Evolutionary conservation across 2,113 vertebrate genomes (phyloP).

Genomic region (Athene cunicularia): DNA sequence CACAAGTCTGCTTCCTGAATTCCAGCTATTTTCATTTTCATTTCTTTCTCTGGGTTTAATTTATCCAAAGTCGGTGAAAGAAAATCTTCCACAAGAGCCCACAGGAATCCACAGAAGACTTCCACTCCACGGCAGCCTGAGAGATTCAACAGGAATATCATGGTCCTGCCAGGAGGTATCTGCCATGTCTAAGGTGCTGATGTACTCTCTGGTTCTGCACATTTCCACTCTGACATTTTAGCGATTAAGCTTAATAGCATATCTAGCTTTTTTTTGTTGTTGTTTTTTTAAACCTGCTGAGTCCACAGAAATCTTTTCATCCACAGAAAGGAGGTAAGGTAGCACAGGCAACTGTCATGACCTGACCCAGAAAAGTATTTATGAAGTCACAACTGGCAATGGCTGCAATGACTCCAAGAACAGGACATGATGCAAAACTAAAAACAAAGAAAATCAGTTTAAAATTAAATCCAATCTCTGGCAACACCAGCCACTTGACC

Average conservation of each 20-base stretch:
- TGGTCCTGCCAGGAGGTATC: background rate
- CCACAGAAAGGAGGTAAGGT: background rate
- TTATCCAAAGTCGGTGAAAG: background rate
- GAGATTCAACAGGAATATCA: background rate
- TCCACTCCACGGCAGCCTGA: background rate
- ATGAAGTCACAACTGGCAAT: rapidly evolving
- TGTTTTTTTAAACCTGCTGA: background rate
- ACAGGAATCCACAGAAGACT: background rate
- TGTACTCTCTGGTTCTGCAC: background rate
- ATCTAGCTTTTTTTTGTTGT: background rate
- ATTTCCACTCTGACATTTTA: background rate
- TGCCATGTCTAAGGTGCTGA: background rate
- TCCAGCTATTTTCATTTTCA: background rate
- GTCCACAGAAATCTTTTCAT: background rate
- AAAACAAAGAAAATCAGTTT: background rate
- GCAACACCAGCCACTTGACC: background rate
- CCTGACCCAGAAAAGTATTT: background rate
- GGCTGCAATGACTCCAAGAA: rapidly evolving
- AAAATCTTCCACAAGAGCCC: background rate
- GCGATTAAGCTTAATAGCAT: background rate
- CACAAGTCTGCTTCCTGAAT: background rate
- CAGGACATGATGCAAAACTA: background rate
- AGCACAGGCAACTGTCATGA: background rate
- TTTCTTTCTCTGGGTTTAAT: background rate
- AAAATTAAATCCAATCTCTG: background rate